These are phyloP conservation scores for Homarus americanus DNA, from an alignment of 1,140 invertebrate species.

Conservation along the genomic window DNA sequence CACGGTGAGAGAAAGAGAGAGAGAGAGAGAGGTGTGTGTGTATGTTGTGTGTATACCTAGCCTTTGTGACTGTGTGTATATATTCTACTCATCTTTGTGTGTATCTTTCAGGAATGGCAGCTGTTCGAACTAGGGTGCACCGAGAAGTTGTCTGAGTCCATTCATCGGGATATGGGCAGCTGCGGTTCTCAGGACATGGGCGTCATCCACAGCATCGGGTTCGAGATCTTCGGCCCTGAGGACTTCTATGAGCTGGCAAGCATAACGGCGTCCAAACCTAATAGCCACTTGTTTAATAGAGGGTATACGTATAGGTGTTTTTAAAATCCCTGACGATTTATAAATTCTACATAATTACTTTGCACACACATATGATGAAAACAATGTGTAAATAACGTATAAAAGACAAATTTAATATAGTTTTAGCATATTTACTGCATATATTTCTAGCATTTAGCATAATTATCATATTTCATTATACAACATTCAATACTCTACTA, in stretches of 20 bases:
- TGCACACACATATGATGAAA: neutral
- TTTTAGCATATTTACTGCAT: too few species aligned
- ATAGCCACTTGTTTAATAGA: neutral
- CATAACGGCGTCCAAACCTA: neutral
- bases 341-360: neutral
- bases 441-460: too few species aligned
- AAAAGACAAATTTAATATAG: too few species aligned
- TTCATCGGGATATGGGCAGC: slow-evolving; percentile 4
- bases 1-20: slow-evolving; percentile 2
- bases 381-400: neutral
- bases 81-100: neutral
- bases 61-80: neutral
- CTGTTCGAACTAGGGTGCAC: slow-evolving; percentile 20
- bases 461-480: too few species aligned
- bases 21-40: too few species aligned
- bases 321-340: neutral
- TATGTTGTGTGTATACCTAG: neutral
- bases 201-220: slow-evolving; percentile 15
- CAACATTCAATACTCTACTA: too few species aligned
- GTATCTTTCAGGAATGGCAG: slow-evolving; percentile 18
- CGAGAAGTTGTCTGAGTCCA: slow-evolving; percentile 5
- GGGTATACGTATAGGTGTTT: neutral
- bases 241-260: slow-evolving; percentile 17
- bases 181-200: slow-evolving; percentile 22
- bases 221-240: neutral